Percentiles rank a stretch among this genome's conserved stretches.
Conservation (phyloP, 1,140 invertebrate genomes). For the Ceratina australensis region DNA sequence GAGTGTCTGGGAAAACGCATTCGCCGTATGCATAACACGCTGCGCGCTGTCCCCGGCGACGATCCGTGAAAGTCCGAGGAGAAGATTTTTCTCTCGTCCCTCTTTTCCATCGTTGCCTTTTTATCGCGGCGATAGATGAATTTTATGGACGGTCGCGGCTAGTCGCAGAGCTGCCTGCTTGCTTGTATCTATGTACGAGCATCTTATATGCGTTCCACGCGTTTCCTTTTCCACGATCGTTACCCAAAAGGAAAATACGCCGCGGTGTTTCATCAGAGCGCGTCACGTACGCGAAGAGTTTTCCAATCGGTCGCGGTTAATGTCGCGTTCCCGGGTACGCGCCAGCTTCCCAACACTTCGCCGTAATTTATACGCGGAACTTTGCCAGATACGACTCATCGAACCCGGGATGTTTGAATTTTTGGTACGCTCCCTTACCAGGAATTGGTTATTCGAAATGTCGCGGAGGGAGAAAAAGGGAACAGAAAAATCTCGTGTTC, state of each 20-base stretch:
- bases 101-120: background rate
- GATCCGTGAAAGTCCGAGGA: constrained; percentile 44
- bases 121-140: background rate
- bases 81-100: constrained; percentile 1
- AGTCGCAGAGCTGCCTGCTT: too few species aligned
- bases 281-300: constrained; percentile 1
- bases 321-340: background rate
- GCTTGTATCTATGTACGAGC: background rate
- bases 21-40: constrained; percentile 48
- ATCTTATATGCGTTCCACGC: background rate
- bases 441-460: background rate
- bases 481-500: background rate
- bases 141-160: constrained; percentile 6
- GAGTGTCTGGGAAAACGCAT: constrained; percentile 76
- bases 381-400: constrained; percentile 8
- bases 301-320: constrained; percentile 18
- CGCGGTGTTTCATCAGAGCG: background rate
- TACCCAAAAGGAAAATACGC: background rate
- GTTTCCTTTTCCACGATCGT: background rate
- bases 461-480: background rate
- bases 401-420: background rate
- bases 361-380: constrained; percentile 25
- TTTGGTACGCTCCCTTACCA: background rate
- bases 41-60: constrained; percentile 38
- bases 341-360: background rate